Percentiles rank a stretch among this genome's conserved stretches.
phyloP scores from a whole-genome alignment of 2,888 invertebrate species.

The Cerastoderma edule region DNA sequence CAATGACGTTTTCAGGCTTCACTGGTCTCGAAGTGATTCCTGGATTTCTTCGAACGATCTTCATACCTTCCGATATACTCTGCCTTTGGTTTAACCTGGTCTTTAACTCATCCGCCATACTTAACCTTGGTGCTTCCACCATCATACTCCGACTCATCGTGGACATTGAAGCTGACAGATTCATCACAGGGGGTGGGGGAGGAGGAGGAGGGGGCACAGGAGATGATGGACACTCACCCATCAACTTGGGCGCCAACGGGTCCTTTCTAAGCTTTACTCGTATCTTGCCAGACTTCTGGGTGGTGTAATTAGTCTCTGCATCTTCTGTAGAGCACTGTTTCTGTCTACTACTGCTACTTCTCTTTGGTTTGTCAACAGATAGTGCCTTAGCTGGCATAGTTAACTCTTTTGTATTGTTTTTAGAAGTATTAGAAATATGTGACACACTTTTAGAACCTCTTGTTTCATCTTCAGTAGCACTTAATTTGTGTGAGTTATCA shows the following conservation, averaged over 20 bases:
- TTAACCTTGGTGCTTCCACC: constrained; percentile 31
- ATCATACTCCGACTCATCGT: constrained; percentile 36
- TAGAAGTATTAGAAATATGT: not conserved
- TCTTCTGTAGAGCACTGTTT: no score
- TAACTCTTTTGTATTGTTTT: no score
- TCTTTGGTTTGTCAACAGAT: no score
- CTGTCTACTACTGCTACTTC: no score
- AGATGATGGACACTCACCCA: constrained; percentile 35
- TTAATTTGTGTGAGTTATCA: no score
- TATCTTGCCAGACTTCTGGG: constrained; percentile 22
- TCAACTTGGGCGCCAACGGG: constrained; percentile 38
- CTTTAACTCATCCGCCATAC: constrained; percentile 58
- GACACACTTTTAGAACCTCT: not conserved
- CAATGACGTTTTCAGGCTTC: constrained; percentile 22
- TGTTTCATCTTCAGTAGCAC: not conserved
- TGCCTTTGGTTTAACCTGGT: constrained; percentile 36
- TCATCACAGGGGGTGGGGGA: constrained; percentile 42
- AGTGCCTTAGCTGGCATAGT: no score
- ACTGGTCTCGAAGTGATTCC: constrained; percentile 13
- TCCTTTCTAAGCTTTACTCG: constrained; percentile 52
- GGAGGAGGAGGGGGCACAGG: constrained; percentile 66
- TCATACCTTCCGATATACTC: constrained; percentile 49
- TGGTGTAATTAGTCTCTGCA: not conserved
- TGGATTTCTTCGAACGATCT: constrained; percentile 13
- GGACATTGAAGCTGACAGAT: constrained; percentile 23